These are phyloP conservation scores for Ophion slaviceki DNA, from an alignment of 2,888 invertebrate genomes.

Conservation along the genomic window DNA sequence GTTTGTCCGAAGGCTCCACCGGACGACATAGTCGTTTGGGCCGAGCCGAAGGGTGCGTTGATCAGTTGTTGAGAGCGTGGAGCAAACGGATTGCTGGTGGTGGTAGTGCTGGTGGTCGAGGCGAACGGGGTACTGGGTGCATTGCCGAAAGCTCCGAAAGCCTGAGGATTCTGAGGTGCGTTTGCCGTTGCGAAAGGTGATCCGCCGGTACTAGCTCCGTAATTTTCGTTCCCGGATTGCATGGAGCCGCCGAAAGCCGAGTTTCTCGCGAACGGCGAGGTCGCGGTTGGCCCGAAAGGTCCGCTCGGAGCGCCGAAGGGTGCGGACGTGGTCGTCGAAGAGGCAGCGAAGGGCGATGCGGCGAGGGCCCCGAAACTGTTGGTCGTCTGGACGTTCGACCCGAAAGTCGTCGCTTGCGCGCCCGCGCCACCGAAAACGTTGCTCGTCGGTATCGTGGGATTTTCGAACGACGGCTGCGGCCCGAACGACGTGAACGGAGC, in stretches of 20 bases:
- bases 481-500: slow-evolving; percentile 71
- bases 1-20: slow-evolving; percentile 69
- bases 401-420: slow-evolving; percentile 68
- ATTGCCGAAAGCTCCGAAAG: slow-evolving; percentile 50
- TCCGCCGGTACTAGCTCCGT: slow-evolving; percentile 17
- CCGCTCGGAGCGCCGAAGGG: slow-evolving; percentile 60
- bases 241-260: slow-evolving; percentile 50
- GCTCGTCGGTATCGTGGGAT: slow-evolving; percentile 75
- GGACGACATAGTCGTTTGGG: slow-evolving; percentile 59
- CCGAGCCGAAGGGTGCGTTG: slow-evolving; percentile 63
- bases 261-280: slow-evolving; percentile 61
- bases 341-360: slow-evolving; percentile 54
- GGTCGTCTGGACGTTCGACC: slow-evolving; percentile 62
- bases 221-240: slow-evolving; percentile 47
- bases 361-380: slow-evolving; percentile 63
- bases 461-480: slow-evolving; percentile 68
- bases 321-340: slow-evolving; percentile 59
- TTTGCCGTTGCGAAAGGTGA: slow-evolving; percentile 48
- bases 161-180: slow-evolving; percentile 27
- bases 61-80: slow-evolving; percentile 58
- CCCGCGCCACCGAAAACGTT: slow-evolving; percentile 68
- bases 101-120: slow-evolving; percentile 55
- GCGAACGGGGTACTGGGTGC: slow-evolving; percentile 60
- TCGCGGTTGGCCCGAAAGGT: slow-evolving; percentile 65
- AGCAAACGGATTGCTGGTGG: slow-evolving; percentile 66